phyloP scores from a whole-genome alignment of 2,888 invertebrate genomes.

The Ethmia dodecea region DNA sequence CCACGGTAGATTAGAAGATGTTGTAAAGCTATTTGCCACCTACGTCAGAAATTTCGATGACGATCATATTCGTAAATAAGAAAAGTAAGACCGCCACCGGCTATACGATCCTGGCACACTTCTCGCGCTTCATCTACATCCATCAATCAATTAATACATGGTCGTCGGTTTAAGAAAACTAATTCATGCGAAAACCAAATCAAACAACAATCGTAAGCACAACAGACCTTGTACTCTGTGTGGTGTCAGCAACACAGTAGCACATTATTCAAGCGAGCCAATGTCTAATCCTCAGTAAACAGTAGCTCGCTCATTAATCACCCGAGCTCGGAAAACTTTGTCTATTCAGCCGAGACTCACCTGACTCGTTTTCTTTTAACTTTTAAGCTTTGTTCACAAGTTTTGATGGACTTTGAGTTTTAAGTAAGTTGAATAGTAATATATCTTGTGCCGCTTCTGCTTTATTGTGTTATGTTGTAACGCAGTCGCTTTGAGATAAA shows the following conservation, averaged over 20 bases:
- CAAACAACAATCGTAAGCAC: not conserved
- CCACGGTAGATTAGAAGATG: no score
- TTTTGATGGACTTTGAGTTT: constrained; percentile 75
- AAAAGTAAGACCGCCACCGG: no score
- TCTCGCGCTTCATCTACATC: no score
- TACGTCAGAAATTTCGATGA: no score
- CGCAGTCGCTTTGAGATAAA: no score
- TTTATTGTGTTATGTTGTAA: constrained; percentile 50
- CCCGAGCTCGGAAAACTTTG: constrained; percentile 55
- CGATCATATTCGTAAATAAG: no score
- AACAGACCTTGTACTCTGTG: not conserved
- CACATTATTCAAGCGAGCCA: constrained; percentile 4
- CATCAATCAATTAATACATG: no score
- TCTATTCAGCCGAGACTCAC: constrained; percentile 65
- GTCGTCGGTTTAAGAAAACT: no score
- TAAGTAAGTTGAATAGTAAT: constrained; percentile 75
- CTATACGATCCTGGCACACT: no score
- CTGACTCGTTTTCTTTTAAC: constrained; percentile 76
- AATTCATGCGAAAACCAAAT: no score
- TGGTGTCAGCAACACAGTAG: not conserved
- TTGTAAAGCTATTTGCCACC: no score
- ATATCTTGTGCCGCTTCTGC: constrained; percentile 55
- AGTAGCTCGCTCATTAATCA: constrained; percentile 67
- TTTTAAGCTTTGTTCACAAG: constrained; percentile 73
- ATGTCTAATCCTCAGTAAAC: constrained; percentile 59